Percentiles rank a stretch among this genome's conserved stretches.
Conservation (phyloP, 2,113 vertebrate genomes). For the Heloderma charlesbogerti region DNA sequence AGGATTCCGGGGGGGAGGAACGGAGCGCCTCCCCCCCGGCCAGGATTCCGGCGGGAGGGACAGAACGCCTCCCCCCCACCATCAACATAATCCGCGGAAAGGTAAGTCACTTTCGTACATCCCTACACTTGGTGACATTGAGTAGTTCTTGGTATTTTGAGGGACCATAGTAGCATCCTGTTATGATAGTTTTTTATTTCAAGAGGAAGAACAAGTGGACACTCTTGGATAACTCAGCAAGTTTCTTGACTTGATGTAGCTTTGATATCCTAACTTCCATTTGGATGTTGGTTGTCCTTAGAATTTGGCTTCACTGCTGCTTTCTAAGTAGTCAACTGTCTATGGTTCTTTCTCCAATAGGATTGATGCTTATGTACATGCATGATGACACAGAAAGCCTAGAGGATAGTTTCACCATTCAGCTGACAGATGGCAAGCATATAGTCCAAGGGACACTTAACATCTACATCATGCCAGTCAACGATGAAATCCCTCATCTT, state of each 20-base stretch:
- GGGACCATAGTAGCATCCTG: not conserved
- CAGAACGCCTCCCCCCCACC: no score
- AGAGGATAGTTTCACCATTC: slow-evolving; percentile 82
- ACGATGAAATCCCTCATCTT: slow-evolving; percentile 84
- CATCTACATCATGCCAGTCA: slow-evolving; percentile 87
- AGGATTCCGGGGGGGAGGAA: no score
- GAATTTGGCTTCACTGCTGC: fast-evolving
- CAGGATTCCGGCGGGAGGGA: no score
- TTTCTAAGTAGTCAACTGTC: slow-evolving; percentile 34
- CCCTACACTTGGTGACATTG: not conserved
- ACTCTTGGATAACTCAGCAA: not conserved
- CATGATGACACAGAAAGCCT: slow-evolving; percentile 90
- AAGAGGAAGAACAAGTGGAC: not conserved
- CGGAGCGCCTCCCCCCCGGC: no score
- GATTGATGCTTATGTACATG: slow-evolving; percentile 85
- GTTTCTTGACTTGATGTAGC: not conserved
- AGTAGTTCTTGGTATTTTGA: not conserved
- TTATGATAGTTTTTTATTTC: not conserved
- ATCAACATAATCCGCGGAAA: no score
- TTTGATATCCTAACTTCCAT: slow-evolving; percentile 28
- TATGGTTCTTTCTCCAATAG: slow-evolving; percentile 67
- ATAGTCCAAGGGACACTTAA: slow-evolving; percentile 83
- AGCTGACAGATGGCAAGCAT: slow-evolving; percentile 90
- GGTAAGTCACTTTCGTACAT: no score
- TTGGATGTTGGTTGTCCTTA: not conserved